These are phyloP conservation scores for Bursaphelenchus mucronatus DNA, from an alignment of 1,140 invertebrate genomes.

Conservation along the genomic window DNA sequence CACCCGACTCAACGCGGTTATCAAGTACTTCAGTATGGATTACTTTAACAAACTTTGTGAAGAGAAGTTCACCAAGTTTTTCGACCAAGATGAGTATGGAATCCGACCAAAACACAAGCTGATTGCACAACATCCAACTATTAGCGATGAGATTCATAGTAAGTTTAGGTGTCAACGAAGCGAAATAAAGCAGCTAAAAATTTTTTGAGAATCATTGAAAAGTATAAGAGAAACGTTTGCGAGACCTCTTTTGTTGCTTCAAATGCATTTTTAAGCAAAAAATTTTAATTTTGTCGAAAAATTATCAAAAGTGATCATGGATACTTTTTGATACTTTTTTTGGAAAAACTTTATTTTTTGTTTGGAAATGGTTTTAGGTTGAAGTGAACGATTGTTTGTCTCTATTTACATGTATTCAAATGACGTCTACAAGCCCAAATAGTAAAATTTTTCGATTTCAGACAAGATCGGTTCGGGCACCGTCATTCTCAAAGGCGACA, in stretches of 20 bases:
- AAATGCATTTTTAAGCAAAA: no score
- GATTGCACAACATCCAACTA: conserved; percentile 53
- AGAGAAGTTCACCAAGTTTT: conserved; percentile 54
- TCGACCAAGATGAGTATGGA: conserved; percentile 64
- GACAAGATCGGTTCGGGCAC: conserved; percentile 63
- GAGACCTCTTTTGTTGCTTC: no score
- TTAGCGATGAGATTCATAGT: conserved; percentile 14
- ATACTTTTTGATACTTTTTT: no score
- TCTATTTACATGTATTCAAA: conserved; percentile 21
- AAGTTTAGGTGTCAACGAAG: neutral
- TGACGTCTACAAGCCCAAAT: neutral
- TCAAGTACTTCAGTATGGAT: conserved; percentile 24
- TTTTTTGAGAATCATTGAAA: no score
- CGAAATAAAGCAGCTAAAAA: neutral
- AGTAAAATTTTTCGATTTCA: conserved; percentile 3
- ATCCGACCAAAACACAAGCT: conserved; percentile 62
- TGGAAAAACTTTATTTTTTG: no score
- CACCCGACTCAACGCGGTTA: conserved; percentile 7
- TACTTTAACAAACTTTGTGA: conserved; percentile 37
- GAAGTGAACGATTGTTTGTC: no score
- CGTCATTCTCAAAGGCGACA: conserved; percentile 60
- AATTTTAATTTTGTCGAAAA: no score
- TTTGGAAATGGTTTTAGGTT: no score
- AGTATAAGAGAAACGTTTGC: no score
- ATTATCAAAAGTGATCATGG: no score